Evolutionary conservation across 2,888 invertebrate genomes (phyloP).

Genomic region (Acronicta leporina): DNA sequence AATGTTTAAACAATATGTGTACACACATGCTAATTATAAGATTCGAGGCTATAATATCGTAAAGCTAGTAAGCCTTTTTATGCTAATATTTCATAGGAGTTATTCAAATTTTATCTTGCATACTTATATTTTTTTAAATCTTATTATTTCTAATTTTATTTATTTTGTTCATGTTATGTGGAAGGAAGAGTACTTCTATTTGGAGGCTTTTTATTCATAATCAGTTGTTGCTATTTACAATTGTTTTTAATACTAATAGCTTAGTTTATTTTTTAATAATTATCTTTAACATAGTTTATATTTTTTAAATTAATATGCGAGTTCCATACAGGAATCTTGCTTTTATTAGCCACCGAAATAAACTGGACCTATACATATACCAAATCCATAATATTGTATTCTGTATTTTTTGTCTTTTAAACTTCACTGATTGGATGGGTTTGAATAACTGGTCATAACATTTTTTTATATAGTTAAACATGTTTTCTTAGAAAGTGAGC

Average conservation of each 20-base stretch:
- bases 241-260: conserved; percentile 79
- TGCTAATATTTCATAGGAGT: conserved; percentile 53
- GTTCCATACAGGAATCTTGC: conserved; percentile 47
- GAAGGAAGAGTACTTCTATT: conserved; percentile 73
- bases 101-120: conserved; percentile 66
- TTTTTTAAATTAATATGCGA: conserved; percentile 51
- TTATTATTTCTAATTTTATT: conserved; percentile 70
- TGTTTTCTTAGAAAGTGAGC: not conserved
- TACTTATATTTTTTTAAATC: conserved; percentile 55
- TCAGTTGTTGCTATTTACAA: conserved; percentile 86
- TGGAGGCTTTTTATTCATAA: conserved; percentile 80
- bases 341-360: conserved; percentile 55
- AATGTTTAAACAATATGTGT: conserved; percentile 56
- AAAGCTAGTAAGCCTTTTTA: conserved; percentile 65
- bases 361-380: conserved; percentile 55
- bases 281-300: conserved; percentile 62
- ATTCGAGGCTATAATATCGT: conserved; percentile 72
- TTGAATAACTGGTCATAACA: not conserved
- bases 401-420: conserved; percentile 30
- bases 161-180: conserved; percentile 76
- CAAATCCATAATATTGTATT: conserved; percentile 49
- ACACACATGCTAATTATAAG: conserved; percentile 61
- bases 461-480: not conserved
- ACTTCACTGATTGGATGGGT: not conserved
- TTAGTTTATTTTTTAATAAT: conserved; percentile 76